Conservation (phyloP, 2,797 vertebrate species). For the Lagocephalus sceleratus region DNA sequence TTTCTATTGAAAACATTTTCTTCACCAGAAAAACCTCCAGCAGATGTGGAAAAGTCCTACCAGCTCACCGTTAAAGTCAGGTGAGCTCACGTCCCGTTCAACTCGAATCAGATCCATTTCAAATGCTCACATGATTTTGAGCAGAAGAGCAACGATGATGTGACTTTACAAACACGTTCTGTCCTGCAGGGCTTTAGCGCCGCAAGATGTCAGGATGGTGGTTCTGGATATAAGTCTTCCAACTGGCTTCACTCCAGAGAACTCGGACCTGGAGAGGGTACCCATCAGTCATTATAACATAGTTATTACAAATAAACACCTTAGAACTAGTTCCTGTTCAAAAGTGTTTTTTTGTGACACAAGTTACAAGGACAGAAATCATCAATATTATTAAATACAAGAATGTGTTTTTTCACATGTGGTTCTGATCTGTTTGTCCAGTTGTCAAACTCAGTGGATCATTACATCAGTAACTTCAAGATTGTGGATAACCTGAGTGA, state of each 20-base stretch:
- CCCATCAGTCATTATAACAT: not conserved
- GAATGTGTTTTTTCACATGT: not conserved
- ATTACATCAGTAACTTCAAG: conserved; percentile 74
- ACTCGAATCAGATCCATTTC: too few relatives aligned
- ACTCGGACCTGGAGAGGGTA: conserved; percentile 74
- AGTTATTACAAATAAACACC: too few relatives aligned
- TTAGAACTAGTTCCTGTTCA: too few relatives aligned
- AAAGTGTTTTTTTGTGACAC: too few relatives aligned
- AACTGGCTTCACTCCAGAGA: conserved; percentile 76
- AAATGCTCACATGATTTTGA: not conserved
- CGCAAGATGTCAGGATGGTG: conserved; percentile 70
- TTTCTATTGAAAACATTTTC: conserved; percentile 6
- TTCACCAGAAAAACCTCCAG: conserved; percentile 61
- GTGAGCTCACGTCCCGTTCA: conserved; percentile 44
- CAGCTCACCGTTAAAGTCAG: conserved; percentile 68
- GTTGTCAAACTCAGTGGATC: conserved; percentile 75
- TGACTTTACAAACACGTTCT: not conserved
- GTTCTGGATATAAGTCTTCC: conserved; percentile 75
- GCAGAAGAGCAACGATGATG: not conserved
- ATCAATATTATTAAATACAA: too few relatives aligned
- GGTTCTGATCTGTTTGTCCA: conserved; percentile 21
- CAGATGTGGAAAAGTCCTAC: conserved; percentile 67
- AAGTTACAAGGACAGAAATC: too few relatives aligned
- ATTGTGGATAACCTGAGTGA: conserved; percentile 78
- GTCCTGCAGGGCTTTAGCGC: conserved; percentile 60